Base-by-base conservation (phyloP, 2,113 vertebrate genomes). In the Lophius piscatorius region DNA sequence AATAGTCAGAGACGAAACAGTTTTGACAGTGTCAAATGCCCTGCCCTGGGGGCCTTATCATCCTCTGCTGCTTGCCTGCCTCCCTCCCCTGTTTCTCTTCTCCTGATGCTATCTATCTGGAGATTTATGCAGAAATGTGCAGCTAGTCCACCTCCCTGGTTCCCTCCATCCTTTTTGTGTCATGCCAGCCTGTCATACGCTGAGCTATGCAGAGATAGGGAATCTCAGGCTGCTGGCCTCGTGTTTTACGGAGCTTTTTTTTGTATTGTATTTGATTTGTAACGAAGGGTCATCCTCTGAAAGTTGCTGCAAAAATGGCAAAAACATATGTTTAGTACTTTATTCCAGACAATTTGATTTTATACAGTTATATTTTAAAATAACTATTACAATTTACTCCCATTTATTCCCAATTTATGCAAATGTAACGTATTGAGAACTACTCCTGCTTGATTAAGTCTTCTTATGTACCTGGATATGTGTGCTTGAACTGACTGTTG, bases 61-160 rank as follows among this genome's bases (percentile, higher is more conserved):
- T 83, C 81, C 80, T 74, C 68, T 47, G 75, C 78, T 62, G 89
- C 84, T 79, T 75, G 85, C 87, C 63, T 81, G 70, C 72, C 80
- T 75, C 56, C 68, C 74, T 81, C 63, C 65, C 69, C 74, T 74
- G 74, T 73, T 79, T 65, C 78, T 82, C 65, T 63, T 73, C 73
- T 81, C 78, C 87, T 78, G 87, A 90, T 90, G 86, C 86, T 86
- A 88, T 89, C 86, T 86, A 70, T 81, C 80, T 68, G 70, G 78
- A 88, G 86, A 89, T 87, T 86, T 86, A 89, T 89, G 86, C 86
- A 89, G 86, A 88, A 88, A 87, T 88, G 87, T 86, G 84, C 82
- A 76, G 84, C 77, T 68, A 48, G 78, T 79, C 82, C 70, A 89
- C 87, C 85, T 87, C 77, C 68, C 57, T 41, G 82, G 82, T 82